A percentile compares a stretch with the other conserved stretches of the same genome.
phyloP scores from a whole-genome alignment of 2,113 vertebrate genomes.

The Cebus imitator region DNA sequence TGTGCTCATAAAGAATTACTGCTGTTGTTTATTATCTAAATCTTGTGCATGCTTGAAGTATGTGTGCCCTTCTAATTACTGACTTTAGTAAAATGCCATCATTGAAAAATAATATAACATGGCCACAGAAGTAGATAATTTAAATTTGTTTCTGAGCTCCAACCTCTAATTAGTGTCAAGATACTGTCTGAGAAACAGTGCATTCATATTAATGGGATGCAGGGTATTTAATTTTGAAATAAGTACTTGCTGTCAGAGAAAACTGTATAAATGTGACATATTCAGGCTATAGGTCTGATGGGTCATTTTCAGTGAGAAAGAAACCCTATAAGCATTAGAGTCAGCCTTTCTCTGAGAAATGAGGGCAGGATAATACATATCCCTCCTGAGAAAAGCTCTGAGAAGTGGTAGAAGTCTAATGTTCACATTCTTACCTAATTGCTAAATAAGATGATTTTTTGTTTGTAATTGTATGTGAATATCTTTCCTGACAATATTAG shows the following conservation, averaged over 20 bases:
- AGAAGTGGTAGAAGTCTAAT: not conserved
- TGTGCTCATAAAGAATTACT: not conserved
- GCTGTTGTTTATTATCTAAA: not conserved
- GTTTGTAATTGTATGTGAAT: not conserved
- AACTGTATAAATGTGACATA: not conserved
- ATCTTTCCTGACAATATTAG: not conserved
- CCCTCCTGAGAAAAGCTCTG: not conserved
- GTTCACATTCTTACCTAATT: not conserved
- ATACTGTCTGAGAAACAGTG: not conserved
- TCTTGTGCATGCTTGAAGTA: not conserved
- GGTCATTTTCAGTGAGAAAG: not conserved
- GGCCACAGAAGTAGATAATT: not conserved
- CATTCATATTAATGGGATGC: slow-evolving; percentile 36
- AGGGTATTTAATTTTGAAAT: slow-evolving; percentile 31
- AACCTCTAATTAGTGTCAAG: slow-evolving; percentile 23
- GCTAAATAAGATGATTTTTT: not conserved
- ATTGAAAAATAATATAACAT: slow-evolving; percentile 30
- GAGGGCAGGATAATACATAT: not conserved
- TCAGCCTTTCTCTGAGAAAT: not conserved
- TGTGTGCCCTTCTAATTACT: not conserved
- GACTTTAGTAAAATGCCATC: not conserved
- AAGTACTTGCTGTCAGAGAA: slow-evolving; percentile 25
- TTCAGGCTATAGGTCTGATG: not conserved
- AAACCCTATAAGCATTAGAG: not conserved
- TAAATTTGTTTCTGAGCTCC: slow-evolving; percentile 23